Base-by-base conservation (phyloP, 2,113 vertebrate genomes). In the Macquaria ambigua region DNA sequence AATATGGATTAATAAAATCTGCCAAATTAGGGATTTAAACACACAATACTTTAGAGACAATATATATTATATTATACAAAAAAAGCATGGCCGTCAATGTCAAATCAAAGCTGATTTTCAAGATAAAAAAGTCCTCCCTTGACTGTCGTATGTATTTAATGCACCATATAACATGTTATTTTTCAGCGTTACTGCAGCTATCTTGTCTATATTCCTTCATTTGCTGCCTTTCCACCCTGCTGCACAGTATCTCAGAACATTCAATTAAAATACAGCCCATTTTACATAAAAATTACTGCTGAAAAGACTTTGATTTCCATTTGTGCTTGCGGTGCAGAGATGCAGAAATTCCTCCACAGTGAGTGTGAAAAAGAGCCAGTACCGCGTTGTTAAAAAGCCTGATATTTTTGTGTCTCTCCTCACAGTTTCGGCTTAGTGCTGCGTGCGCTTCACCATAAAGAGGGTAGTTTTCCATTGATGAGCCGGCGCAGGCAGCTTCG, bases 391-490 rank as follows among this genome's bases (percentile, higher is more conserved):
- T 89, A 74, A 90, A 85, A 83, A 84, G 67, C 73, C 78, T 18
- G 79, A 89, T 89, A 89, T 90, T 90, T 91, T 74, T 86, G 88
- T 87, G 88, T 92, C 74, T 92, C 84, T 90, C 81, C 88, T 87
- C 81, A 78, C 87, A 89, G 89, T 90, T 92, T 88, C 39, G 82
- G 92, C 91, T 92, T 85, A 90, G 82, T 87, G 86, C 90, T 88
- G 89, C 90, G 67, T 86, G 83, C 74, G 77, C 90, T 83, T 87
- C 85, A 64, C 87, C 84, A 87, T 92, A 86, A 93, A 93, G 92
- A 92, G 90, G 87, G 87, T 93, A 86, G 88, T 91, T 94, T 94
- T 93, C 93, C 93, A 92, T 93, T 94, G 95, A 95, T 95, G 94
- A 94, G 94, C 87, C 74, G 80, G 90, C 87, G 48, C 93, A 90